Evolutionary conservation across 2,888 invertebrate genomes (phyloP).

Genomic region (Nomada fucata): DNA sequence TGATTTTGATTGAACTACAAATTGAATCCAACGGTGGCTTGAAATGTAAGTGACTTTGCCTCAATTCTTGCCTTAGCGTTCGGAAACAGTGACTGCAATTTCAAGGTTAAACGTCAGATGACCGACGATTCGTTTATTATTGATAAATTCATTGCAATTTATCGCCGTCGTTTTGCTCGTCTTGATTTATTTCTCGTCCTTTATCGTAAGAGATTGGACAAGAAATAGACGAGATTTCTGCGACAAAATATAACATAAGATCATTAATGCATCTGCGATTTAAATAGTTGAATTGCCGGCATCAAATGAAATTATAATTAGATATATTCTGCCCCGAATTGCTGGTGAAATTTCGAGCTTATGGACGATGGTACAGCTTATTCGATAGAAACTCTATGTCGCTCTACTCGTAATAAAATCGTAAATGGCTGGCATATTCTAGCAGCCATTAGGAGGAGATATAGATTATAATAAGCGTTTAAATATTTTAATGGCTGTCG

Average conservation of each 20-base stretch:
- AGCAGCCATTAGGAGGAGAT: slow-evolving; percentile 21
- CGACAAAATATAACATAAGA: background rate
- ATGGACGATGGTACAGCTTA: background rate
- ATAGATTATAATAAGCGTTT: slow-evolving; percentile 18
- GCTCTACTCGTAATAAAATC: slow-evolving; percentile 10
- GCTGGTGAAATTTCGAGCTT: background rate
- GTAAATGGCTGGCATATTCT: slow-evolving; percentile 2
- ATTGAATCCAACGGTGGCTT: no score
- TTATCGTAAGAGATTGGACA: no score
- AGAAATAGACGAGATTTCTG: no score
- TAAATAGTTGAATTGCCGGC: background rate
- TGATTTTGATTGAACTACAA: no score
- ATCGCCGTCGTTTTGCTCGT: no score
- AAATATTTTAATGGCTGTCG: slow-evolving; percentile 18
- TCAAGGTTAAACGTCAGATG: no score
- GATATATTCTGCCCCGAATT: background rate
- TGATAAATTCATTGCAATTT: no score
- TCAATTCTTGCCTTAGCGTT: no score
- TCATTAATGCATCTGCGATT: background rate
- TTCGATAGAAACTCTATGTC: background rate
- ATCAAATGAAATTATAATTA: background rate
- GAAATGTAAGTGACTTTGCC: no score
- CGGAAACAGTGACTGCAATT: no score
- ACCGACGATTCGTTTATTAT: no score
- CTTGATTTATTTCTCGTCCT: no score